A percentile compares a stretch with the other conserved stretches of the same genome.
Evolutionary conservation across 1,140 invertebrate genomes (phyloP).

Genomic region (Lordiphosa stackelbergi): DNA sequence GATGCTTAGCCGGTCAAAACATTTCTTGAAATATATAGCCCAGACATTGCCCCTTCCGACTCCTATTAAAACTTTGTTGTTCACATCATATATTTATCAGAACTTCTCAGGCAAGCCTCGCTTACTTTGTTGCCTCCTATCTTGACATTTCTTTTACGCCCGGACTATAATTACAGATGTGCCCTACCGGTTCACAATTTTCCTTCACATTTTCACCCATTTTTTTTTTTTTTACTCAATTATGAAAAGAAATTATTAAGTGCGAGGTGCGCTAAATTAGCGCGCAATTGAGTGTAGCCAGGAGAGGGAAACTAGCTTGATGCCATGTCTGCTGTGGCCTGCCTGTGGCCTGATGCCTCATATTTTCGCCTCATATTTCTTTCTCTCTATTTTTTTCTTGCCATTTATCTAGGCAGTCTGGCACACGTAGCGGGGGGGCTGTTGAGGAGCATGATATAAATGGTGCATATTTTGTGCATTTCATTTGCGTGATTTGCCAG

Average conservation of each 20-base stretch:
- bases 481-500: constrained; percentile 73
- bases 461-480: constrained; percentile 73
- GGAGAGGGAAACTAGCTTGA: constrained; percentile 8
- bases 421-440: constrained; percentile 25
- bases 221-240: constrained; percentile 47
- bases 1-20: no score
- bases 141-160: neutral
- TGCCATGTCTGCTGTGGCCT: constrained; percentile 40
- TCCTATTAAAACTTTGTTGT: no score
- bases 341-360: constrained; percentile 52
- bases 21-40: no score
- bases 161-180: constrained; percentile 22
- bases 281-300: constrained; percentile 68
- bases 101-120: constrained; percentile 4
- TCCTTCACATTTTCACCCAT: constrained; percentile 29
- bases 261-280: constrained; percentile 73
- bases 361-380: constrained; percentile 49
- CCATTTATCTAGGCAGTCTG: constrained; percentile 45
- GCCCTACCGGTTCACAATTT: constrained; percentile 18
- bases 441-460: constrained; percentile 56
- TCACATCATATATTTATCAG: no score
- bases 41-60: no score
- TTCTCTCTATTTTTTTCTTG: constrained; percentile 6
- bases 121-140: neutral
- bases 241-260: constrained; percentile 76